Evolutionary conservation across 2,113 vertebrate genomes (phyloP).

Genomic region (Gobio gobio): DNA sequence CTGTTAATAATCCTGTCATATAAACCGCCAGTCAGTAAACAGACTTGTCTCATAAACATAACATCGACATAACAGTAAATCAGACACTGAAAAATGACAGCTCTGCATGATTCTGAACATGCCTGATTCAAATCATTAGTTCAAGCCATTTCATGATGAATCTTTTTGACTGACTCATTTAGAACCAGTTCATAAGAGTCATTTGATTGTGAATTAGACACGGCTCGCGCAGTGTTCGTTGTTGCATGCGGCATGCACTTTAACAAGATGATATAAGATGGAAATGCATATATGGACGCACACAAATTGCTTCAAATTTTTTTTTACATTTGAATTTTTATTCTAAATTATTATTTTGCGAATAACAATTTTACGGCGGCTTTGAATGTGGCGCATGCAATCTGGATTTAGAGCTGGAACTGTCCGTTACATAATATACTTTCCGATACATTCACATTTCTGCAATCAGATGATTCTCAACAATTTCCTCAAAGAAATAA

Average conservation of each 20-base stretch:
- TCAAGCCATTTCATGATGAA: background rate
- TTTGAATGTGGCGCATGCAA: background rate
- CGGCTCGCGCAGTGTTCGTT: too few relatives aligned
- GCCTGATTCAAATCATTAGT: background rate
- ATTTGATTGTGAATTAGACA: too few relatives aligned
- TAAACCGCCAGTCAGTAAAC: background rate
- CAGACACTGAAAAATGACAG: background rate
- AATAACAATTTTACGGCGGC: background rate
- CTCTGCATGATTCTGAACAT: background rate
- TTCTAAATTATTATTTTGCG: background rate
- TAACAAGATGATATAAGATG: too few relatives aligned
- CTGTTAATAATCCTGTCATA: too few relatives aligned
- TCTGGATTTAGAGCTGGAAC: background rate
- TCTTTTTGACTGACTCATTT: background rate
- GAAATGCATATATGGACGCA: background rate
- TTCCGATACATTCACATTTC: constrained; percentile 25
- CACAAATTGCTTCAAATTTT: background rate
- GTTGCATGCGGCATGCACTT: too few relatives aligned
- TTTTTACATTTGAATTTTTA: background rate
- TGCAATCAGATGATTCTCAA: background rate
- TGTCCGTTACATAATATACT: background rate
- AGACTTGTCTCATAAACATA: background rate
- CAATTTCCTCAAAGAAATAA: constrained; percentile 1
- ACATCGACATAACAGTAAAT: background rate
- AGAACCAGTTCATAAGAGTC: background rate